Conservation (phyloP, 2,888 invertebrate species). For the Enchytraeus crypticus region DNA sequence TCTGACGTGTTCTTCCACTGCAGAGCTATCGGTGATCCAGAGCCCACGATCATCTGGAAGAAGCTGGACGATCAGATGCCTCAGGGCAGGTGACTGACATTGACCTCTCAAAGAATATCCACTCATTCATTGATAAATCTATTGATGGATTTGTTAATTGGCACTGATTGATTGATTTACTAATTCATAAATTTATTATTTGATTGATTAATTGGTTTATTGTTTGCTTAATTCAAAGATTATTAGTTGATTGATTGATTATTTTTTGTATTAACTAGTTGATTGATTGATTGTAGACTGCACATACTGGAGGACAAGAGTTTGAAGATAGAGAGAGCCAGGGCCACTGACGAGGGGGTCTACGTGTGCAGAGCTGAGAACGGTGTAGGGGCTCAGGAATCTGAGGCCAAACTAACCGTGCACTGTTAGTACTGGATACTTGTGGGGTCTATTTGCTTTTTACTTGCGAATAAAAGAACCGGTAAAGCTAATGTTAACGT, state of each 20-base stretch:
- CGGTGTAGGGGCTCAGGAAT: conserved; percentile 55
- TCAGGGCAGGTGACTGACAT: conserved; percentile 2
- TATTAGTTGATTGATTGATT: too few species aligned
- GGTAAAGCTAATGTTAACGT: too few species aligned
- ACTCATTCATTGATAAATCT: too few species aligned
- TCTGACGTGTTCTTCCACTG: conserved; percentile 25
- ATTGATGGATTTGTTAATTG: too few species aligned
- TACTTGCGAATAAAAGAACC: too few species aligned
- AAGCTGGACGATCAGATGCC: conserved; percentile 24
- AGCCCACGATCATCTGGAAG: conserved; percentile 29
- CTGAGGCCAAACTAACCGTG: conserved; percentile 75
- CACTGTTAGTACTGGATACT: conserved; percentile 91
- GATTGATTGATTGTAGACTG: conserved; percentile 12
- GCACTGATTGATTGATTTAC: too few species aligned
- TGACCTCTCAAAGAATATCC: too few species aligned
- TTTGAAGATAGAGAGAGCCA: conserved; percentile 23
- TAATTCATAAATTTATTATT: too few species aligned
- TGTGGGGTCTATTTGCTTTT: too few species aligned
- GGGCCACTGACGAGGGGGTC: conserved; percentile 24
- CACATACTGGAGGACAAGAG: conserved; percentile 25
- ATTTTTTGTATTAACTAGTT: neutral
- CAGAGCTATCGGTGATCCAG: conserved; percentile 26
- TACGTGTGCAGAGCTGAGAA: conserved; percentile 30
- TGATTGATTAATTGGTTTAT: too few species aligned
- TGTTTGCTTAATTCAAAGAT: too few species aligned